A percentile compares a stretch with the other conserved stretches of the same genome.
These are phyloP conservation scores for Rhynchophorus ferrugineus DNA, from an alignment of 1,140 invertebrate genomes.

Conservation along the genomic window DNA sequence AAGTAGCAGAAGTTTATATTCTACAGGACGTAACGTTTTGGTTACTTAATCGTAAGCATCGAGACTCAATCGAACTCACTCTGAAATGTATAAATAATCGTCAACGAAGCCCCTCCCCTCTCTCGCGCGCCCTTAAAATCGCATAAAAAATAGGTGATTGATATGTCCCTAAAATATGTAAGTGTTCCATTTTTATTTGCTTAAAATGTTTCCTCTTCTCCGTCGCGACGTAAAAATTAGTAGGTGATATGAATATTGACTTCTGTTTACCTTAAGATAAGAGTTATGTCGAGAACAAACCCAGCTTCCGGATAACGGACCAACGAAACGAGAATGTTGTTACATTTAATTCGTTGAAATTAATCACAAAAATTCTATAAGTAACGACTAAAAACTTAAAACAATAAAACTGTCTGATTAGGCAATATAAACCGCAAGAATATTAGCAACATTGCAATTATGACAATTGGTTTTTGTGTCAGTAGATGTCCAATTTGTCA, in stretches of 20 bases:
- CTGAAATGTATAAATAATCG: too few species aligned
- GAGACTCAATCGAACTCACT: constrained; percentile 2
- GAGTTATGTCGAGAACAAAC: neutral
- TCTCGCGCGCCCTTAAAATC: too few species aligned
- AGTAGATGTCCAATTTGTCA: too few species aligned
- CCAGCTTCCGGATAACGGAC: neutral
- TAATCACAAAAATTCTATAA: constrained; percentile 10
- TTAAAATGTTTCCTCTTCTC: too few species aligned
- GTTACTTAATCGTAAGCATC: constrained; percentile 10
- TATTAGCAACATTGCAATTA: too few species aligned
- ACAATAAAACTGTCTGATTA: neutral
- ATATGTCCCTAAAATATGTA: constrained; percentile 25
- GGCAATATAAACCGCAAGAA: too few species aligned
- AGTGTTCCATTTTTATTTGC: constrained; percentile 17
- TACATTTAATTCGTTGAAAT: constrained; percentile 13
- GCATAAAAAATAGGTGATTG: constrained; percentile 21
- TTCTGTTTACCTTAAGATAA: constrained; percentile 12
- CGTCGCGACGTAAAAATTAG: neutral
- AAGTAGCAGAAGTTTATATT: constrained; percentile 17
- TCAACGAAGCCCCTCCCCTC: constrained; percentile 7
- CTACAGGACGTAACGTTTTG: constrained; percentile 9
- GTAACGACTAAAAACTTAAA: neutral
- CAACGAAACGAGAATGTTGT: too few species aligned
- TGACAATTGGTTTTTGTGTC: too few species aligned
- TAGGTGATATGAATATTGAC: constrained; percentile 24